These are phyloP conservation scores for Nycticorax nycticorax DNA, from an alignment of 2,113 vertebrate species.

Conservation along the genomic window DNA sequence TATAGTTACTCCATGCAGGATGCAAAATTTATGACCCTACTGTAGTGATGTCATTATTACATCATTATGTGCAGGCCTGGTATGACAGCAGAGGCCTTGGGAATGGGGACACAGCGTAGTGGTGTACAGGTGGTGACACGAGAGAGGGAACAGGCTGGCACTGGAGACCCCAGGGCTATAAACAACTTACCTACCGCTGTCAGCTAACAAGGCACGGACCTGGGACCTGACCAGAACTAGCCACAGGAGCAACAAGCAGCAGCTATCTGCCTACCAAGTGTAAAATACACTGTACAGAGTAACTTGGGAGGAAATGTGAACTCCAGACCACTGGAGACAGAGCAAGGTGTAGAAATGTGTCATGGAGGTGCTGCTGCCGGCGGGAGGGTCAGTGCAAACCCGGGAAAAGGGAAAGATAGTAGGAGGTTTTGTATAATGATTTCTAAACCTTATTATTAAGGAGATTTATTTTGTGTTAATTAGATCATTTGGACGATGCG, in stretches of 20 bases:
- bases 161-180: neutral
- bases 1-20: neutral
- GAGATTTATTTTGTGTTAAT: neutral
- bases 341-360: neutral
- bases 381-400: neutral
- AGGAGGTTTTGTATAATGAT: neutral
- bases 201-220: neutral
- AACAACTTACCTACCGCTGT: neutral
- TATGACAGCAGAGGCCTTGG: neutral
- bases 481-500: neutral
- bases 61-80: neutral
- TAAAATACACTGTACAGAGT: neutral
- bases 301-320: neutral
- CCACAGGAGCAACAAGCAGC: neutral
- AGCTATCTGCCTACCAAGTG: neutral
- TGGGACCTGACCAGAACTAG: neutral
- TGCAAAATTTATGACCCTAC: neutral
- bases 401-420: neutral
- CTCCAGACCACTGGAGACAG: neutral
- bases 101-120: neutral
- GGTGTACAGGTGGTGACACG: rapidly evolving
- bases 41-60: neutral
- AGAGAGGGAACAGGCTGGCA: neutral
- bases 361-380: neutral
- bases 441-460: neutral